phyloP scores from a whole-genome alignment of 2,888 invertebrate species.

The Drosophila neoperkinsi region DNA sequence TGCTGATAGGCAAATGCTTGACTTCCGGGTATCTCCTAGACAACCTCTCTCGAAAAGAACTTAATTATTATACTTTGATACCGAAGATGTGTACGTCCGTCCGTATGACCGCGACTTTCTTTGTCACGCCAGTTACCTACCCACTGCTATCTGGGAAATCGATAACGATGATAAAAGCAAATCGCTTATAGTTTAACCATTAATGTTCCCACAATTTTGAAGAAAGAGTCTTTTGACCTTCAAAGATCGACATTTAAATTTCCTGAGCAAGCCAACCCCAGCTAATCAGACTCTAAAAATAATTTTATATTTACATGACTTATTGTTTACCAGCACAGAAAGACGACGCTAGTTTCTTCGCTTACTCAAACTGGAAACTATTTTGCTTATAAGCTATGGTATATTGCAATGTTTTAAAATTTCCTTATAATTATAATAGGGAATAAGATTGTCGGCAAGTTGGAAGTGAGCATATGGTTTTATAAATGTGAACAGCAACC shows the following conservation, averaged over 20 bases:
- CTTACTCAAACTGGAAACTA: not conserved
- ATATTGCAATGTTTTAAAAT: not conserved
- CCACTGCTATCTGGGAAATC: not conserved
- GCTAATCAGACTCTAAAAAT: not conserved
- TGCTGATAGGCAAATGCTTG: not conserved
- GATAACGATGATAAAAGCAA: not conserved
- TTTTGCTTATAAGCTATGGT: not conserved
- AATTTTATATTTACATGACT: not conserved
- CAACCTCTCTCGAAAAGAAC: not conserved
- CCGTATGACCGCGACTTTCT: too few species aligned
- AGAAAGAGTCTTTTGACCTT: not conserved
- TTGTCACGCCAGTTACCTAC: not conserved
- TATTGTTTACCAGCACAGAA: not conserved
- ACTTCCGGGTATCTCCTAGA: not conserved
- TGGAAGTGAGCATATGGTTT: not conserved
- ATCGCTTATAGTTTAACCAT: not conserved
- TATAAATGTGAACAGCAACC: conserved; percentile 65
- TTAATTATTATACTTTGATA: not conserved
- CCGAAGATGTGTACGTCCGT: not conserved
- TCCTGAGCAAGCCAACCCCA: not conserved
- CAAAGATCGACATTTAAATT: not conserved
- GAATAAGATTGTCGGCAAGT: not conserved
- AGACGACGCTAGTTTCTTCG: not conserved
- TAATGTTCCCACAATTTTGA: not conserved
- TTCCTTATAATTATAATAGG: not conserved